phyloP scores from a whole-genome alignment of 2,113 vertebrate genomes.

The Anolis carolinensis region DNA sequence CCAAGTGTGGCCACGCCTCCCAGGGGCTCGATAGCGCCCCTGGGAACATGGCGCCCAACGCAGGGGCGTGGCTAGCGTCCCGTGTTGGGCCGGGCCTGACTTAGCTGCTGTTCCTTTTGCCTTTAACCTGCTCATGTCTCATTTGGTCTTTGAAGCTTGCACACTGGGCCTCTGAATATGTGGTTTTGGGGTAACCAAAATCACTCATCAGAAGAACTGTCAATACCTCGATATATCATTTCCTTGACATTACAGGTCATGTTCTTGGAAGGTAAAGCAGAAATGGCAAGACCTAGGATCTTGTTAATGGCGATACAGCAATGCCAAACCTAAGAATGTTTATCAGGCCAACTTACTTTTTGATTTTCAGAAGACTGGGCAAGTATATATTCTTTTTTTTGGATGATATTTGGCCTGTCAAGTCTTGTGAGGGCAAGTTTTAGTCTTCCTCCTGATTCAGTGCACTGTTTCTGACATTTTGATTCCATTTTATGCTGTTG shows the following conservation, averaged over 20 bases:
- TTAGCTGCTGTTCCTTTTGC: too few species aligned
- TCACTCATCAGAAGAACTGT: too few species aligned
- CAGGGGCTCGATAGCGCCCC: too few species aligned
- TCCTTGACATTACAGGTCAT: not conserved
- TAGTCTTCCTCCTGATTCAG: not conserved
- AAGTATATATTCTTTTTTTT: not conserved
- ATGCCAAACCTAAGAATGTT: not conserved
- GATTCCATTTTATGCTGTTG: not conserved
- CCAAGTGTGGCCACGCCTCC: too few species aligned
- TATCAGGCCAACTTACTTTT: not conserved
- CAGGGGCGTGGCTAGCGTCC: too few species aligned
- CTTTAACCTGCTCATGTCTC: too few species aligned
- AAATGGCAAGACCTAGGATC: not conserved
- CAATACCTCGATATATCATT: too few species aligned
- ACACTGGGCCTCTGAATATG: too few species aligned
- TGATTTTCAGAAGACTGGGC: not conserved
- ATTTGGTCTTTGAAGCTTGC: too few species aligned
- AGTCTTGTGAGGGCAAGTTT: not conserved
- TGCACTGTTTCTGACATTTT: not conserved
- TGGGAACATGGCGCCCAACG: too few species aligned
- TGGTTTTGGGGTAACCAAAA: too few species aligned
- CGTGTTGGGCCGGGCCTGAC: too few species aligned
- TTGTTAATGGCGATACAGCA: not conserved
- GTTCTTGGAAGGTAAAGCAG: not conserved
- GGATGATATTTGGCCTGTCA: not conserved